Conservation (phyloP, 2,797 vertebrate genomes). For the Phataginus tetradactyla region DNA sequence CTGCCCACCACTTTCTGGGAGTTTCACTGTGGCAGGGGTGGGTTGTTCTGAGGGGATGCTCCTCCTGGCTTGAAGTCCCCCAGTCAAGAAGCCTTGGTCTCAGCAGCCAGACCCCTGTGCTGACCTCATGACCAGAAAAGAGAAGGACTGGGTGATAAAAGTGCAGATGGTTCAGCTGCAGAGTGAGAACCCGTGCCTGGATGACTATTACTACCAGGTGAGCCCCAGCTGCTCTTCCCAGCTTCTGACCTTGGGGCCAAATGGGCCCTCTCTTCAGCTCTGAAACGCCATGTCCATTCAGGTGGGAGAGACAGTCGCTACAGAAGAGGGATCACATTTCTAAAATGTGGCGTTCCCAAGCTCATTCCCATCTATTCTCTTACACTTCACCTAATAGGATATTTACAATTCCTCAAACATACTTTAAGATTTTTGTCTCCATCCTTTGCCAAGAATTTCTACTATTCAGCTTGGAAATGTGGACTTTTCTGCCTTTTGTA, state of each 20-base stretch:
- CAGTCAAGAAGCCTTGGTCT: slow-evolving; percentile 87
- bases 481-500: not conserved
- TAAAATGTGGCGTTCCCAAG: not conserved
- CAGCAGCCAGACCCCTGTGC: slow-evolving; percentile 89
- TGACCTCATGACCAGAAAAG: slow-evolving; percentile 93
- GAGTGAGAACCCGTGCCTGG: slow-evolving; percentile 92
- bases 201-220: slow-evolving; percentile 97
- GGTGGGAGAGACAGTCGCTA: not conserved
- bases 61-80: slow-evolving; percentile 70
- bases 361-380: not conserved
- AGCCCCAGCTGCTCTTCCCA: not conserved
- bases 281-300: not conserved
- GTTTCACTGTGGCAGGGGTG: not conserved
- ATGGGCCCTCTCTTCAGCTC: not conserved
- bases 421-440: not conserved
- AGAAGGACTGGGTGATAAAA: slow-evolving; percentile 96
- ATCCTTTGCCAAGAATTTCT: slow-evolving; percentile 20
- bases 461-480: not conserved
- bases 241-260: not conserved
- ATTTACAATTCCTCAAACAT: not conserved
- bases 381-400: not conserved
- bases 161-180: slow-evolving; percentile 98
- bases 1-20: not conserved
- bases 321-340: not conserved
- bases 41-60: not conserved